These are phyloP conservation scores for Sinodicranocentrus sp. DNA, from an alignment of 2,888 invertebrate species.

Conservation along the genomic window DNA sequence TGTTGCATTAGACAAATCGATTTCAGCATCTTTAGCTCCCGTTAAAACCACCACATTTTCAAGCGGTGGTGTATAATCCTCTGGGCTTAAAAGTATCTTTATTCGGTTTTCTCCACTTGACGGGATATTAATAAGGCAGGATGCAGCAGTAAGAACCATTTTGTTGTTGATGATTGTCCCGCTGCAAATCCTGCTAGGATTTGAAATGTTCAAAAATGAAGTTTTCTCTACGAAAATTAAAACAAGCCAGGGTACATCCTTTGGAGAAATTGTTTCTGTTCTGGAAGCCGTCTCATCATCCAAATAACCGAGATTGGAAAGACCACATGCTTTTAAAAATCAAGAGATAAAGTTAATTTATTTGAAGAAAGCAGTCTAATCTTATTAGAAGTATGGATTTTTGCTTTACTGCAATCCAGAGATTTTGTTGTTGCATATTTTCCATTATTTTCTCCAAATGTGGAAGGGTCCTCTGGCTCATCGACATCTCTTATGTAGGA, in stretches of 20 bases:
- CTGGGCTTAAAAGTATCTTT: background rate
- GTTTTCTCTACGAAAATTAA: background rate
- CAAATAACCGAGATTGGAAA: background rate
- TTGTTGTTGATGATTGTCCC: slow-evolving; percentile 55
- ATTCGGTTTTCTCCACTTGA: background rate
- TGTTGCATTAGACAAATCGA: background rate
- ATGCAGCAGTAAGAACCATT: slow-evolving; percentile 48
- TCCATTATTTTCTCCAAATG: slow-evolving; percentile 19
- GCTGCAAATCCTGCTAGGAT: slow-evolving; percentile 24
- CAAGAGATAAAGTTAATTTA: background rate
- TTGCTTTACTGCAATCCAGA: slow-evolving; percentile 35
- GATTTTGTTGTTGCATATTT: background rate
- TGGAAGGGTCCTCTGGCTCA: background rate
- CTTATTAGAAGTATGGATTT: background rate
- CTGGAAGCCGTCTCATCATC: background rate
- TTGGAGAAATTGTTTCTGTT: background rate
- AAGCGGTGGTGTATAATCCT: background rate
- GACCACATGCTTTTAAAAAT: slow-evolving; percentile 20
- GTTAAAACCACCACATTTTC: no score
- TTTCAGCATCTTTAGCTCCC: background rate
- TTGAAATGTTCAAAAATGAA: background rate
- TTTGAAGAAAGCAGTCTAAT: background rate
- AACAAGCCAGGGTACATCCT: background rate
- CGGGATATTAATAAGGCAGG: background rate
- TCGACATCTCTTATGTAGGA: background rate